Conservation (phyloP, 2,888 invertebrate genomes). For the Lithophane semibrunnea region DNA sequence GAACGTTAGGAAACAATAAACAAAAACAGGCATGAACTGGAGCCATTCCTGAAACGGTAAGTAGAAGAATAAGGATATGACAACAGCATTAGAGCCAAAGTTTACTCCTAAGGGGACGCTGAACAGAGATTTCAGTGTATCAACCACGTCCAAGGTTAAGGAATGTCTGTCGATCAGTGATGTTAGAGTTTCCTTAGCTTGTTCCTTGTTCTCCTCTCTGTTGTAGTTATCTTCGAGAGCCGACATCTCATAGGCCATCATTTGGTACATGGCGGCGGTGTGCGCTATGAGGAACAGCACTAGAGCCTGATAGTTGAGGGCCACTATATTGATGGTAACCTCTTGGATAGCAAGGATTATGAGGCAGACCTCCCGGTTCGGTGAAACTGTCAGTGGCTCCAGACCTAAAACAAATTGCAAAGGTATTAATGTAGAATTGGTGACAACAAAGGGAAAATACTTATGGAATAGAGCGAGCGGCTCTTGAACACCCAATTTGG, state of each 20-base stretch:
- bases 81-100: conserved; percentile 80
- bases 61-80: conserved; percentile 80
- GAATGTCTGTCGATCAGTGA: conserved; percentile 75
- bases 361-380: conserved; percentile 78
- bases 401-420: conserved; percentile 73
- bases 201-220: conserved; percentile 59
- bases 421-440: not conserved
- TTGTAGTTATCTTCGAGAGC: conserved; percentile 68
- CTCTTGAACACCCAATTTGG: not conserved
- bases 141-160: conserved; percentile 72
- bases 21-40: conserved; percentile 77
- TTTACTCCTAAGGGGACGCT: conserved; percentile 83
- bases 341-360: conserved; percentile 75
- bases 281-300: conserved; percentile 81
- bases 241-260: conserved; percentile 79
- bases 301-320: conserved; percentile 80
- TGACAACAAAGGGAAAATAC: not conserved
- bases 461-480: not conserved
- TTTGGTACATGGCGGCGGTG: conserved; percentile 79
- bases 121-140: conserved; percentile 77
- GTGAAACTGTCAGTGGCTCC: conserved; percentile 74
- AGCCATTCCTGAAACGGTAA: conserved; percentile 78
- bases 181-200: conserved; percentile 72
- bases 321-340: conserved; percentile 71
- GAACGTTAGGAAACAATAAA: conserved; percentile 81